phyloP scores from a whole-genome alignment of 2,113 vertebrate genomes.

The Hypomesus transpacificus region DNA sequence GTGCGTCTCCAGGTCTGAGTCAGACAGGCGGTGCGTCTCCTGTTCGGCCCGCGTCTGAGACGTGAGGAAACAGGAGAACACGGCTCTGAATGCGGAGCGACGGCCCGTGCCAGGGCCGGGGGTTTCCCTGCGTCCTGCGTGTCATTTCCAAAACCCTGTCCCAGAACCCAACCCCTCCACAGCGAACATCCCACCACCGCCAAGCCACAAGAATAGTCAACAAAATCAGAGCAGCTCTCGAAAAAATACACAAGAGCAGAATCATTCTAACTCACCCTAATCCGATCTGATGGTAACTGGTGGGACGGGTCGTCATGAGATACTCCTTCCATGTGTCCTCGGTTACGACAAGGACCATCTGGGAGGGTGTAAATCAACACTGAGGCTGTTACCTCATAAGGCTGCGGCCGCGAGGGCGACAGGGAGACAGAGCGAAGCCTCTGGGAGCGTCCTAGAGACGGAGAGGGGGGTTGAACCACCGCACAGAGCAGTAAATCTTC shows the following conservation, averaged over 20 bases:
- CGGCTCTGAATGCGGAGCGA: too few relatives aligned
- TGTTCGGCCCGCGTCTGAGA: too few relatives aligned
- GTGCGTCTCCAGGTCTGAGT: too few relatives aligned
- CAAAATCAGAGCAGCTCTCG: too few relatives aligned
- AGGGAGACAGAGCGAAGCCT: not conserved
- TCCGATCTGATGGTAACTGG: too few relatives aligned
- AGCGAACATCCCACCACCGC: conserved; percentile 14
- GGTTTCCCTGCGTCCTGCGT: not conserved
- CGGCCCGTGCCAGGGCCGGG: too few relatives aligned
- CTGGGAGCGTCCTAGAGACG: not conserved
- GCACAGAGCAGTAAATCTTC: conserved; percentile 2
- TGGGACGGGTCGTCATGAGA: too few relatives aligned
- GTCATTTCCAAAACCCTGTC: not conserved
- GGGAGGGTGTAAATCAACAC: conserved; percentile 55
- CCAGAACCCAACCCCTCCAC: conserved; percentile 21
- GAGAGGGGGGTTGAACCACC: not conserved
- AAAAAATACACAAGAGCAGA: too few relatives aligned
- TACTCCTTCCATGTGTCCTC: too few relatives aligned
- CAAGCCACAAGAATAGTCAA: not conserved
- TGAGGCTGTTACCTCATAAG: conserved; percentile 46
- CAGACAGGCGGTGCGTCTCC: too few relatives aligned
- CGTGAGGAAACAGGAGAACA: too few relatives aligned
- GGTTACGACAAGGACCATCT: conserved; percentile 51
- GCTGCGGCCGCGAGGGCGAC: conserved; percentile 26
- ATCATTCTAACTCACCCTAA: too few relatives aligned